Evolutionary conservation across 1,140 invertebrate species (phyloP), one percentile per base, ranked within the genome.

Genomic region (Hydropsyche tenuis): DNA sequence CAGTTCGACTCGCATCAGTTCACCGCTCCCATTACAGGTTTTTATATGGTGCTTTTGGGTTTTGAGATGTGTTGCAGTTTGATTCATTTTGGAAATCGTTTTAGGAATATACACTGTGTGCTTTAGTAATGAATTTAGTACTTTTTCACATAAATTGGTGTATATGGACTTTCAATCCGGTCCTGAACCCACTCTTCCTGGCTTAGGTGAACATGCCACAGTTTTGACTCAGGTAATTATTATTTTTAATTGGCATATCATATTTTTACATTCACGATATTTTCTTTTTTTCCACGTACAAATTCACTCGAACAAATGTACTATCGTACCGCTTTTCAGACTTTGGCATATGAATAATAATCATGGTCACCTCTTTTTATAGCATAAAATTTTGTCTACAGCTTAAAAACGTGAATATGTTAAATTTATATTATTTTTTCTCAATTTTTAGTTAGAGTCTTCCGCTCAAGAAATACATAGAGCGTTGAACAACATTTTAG

Each of bases 81-180:
- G 14, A 42, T 69, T 20, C 30, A 37, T 4, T 37, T 37, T 37
- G 30, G 3, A 9, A 37, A 37, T 37, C 30, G 9, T 82, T 78
- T 72, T 79, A 81, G 95, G 95, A 73, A 87, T 93, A 4, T 97
- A 96, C 81, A 88, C 90, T 65, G 93, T 93, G 12, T 99, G 98
- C 85, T 99, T 99, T 82, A 98, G 96, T 80, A 99, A 99, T 86
- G 97, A 99, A 84, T 99, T 99, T 83, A 99, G 97, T 48, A 99
- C 97, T 45, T 99, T 99, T 85, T 97, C 96, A n/a, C 98, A 99
- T 80, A 99, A 99, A 87, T 88, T 99, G 73, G 94, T 99, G 11
- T 99, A 99, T 83, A 95, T 99, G 91, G 97, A 99, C 83, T 94
- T 99, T 78, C 94, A 97, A 90, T 94, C 97, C 37, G 96, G 96